phyloP scores from a whole-genome alignment of 2,888 invertebrate species.

The Malacosoma neustria region DNA sequence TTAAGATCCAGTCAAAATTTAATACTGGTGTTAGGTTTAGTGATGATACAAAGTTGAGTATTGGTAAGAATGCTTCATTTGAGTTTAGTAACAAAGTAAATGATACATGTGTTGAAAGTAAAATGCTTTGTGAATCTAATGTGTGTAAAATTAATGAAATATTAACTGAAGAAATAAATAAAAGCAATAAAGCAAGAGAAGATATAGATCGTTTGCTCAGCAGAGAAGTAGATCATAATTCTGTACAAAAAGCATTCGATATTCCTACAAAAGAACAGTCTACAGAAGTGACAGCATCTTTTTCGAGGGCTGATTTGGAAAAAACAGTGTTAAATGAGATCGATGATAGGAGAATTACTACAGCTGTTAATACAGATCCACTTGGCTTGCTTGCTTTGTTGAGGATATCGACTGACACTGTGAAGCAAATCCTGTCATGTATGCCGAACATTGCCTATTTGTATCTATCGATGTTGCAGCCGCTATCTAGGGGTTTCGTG shows the following conservation, averaged over 20 bases:
- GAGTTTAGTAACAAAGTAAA: no score
- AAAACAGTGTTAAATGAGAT: conserved; percentile 13
- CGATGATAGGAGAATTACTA: conserved; percentile 24
- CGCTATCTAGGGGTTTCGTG: conserved; percentile 10
- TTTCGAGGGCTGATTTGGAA: conserved; percentile 11
- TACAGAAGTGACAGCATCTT: conserved; percentile 39
- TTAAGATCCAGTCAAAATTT: conserved; percentile 4
- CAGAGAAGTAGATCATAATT: conserved; percentile 14
- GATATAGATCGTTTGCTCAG: conserved; percentile 31
- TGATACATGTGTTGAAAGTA: conserved; percentile 9
- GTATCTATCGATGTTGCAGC: conserved; percentile 27
- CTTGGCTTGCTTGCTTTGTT: conserved; percentile 39
- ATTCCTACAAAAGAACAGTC: conserved; percentile 41
- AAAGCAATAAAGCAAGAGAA: conserved; percentile 30
- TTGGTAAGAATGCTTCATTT: conserved; percentile 16
- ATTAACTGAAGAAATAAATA: conserved; percentile 31
- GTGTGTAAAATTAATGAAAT: conserved; percentile 15
- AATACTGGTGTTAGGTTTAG: conserved; percentile 4
- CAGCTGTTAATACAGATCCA: conserved; percentile 60
- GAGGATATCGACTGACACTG: conserved; percentile 38
- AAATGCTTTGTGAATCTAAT: conserved; percentile 3
- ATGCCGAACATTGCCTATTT: conserved; percentile 38
- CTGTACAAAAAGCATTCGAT: conserved; percentile 31
- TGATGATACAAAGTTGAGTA: conserved; percentile 7
- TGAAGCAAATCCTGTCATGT: conserved; percentile 39